Base-by-base conservation (phyloP, 2,888 invertebrate genomes). In the Dilophus febrilis region DNA sequence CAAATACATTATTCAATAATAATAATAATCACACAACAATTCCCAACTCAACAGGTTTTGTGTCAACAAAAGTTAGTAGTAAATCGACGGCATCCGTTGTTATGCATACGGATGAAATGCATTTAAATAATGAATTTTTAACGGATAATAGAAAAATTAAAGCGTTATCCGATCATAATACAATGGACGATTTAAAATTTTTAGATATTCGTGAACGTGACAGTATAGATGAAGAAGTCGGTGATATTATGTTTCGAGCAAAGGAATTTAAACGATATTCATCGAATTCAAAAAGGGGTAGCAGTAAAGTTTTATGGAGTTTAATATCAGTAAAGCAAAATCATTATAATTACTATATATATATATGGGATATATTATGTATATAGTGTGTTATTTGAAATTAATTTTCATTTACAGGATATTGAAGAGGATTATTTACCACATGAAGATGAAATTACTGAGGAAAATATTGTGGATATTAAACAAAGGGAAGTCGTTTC, bases 271-370 rank as follows among this genome's bases (percentile, higher is more conserved):
- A 31, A 13, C 18, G 18, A 11, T 31, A 14, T 31, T 19, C 37
- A 13, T n/a, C n/a, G 8, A 29, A 34, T 27, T 13, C 29, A 17
- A 13, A 29, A 8, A 35, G 40, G 4, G 40, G 35, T n/a, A 40
- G 40, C 29, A 35, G 30, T n/a, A 40, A 40, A 35, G 30, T 34
- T 29, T 4, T 40, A 11, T 40, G 40, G 10, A 35, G 29, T 11
- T 19, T 35, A 7, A 28, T 19, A n/a, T 35, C 35, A 34, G 40
- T 40, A 35, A 18, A n/a, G n/a, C n/a, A n/a, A n/a, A n/a, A n/a
- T n/a, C n/a, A n/a, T n/a, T n/a, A n/a, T n/a, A n/a, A n/a, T n/a
- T n/a, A n/a, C n/a, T n/a, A n/a, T n/a, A n/a, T n/a, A n/a, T n/a
- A n/a, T n/a, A n/a, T n/a, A 13, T 22, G 5, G 5, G 12, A 36